phyloP scores from a whole-genome alignment of 2,797 vertebrate species.

The Lepilemur ruficaudatus region DNA sequence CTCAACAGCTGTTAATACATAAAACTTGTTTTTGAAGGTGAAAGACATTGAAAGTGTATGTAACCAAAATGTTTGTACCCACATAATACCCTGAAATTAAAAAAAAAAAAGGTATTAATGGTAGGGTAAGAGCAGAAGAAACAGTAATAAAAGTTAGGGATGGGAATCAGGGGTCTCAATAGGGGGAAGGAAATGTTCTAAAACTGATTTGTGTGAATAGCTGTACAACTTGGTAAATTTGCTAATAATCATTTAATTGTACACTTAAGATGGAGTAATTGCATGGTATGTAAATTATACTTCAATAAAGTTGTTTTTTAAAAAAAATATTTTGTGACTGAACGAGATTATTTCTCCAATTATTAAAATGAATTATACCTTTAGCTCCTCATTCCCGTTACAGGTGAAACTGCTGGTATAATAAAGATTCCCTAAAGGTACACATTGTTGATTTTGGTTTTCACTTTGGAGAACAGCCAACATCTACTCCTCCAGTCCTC shows the following conservation, averaged over 20 bases:
- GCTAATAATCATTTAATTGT: no score
- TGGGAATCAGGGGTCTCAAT: no score
- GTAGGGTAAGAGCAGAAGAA: not conserved
- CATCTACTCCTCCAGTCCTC: not conserved
- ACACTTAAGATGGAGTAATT: no score
- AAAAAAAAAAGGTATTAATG: not conserved
- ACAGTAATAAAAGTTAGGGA: not conserved
- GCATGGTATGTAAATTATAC: no score
- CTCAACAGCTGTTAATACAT: not conserved
- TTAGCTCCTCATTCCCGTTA: not conserved
- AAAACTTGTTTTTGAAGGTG: not conserved
- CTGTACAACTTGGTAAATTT: no score
- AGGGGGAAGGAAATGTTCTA: no score
- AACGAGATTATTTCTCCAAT: slow-evolving; percentile 18
- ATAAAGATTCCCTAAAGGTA: not conserved
- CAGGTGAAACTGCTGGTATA: not conserved
- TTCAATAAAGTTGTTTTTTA: no score
- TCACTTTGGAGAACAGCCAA: not conserved
- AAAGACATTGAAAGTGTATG: not conserved
- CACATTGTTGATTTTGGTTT: not conserved
- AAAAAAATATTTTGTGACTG: not conserved
- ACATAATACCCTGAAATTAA: no score
- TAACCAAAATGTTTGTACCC: no score
- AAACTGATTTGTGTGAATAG: no score
- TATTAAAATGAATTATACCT: slow-evolving; percentile 17